Evolutionary conservation across 2,797 vertebrate species (phyloP).

Genomic region (Gymnodraco acuticeps): DNA sequence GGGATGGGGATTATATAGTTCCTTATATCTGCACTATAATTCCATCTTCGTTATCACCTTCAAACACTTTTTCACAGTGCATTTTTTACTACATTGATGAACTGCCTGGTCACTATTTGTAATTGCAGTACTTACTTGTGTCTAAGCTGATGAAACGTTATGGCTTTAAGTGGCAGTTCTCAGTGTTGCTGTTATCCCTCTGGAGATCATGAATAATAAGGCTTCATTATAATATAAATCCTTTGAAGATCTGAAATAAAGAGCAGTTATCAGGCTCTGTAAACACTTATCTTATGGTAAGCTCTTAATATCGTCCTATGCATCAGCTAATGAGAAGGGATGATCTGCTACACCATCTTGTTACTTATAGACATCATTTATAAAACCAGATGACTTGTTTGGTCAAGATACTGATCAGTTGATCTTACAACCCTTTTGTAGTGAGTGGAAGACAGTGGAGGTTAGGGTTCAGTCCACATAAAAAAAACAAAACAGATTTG

Average conservation of each 20-base stretch:
- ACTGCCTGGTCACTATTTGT: slow-evolving; percentile 5
- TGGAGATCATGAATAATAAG: slow-evolving; percentile 45
- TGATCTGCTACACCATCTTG: neutral
- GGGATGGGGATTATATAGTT: neutral
- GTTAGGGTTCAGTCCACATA: no score
- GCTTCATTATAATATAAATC: slow-evolving; percentile 39
- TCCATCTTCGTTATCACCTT: neutral
- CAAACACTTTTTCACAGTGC: neutral
- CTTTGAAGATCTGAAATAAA: slow-evolving; percentile 49
- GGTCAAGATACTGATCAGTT: neutral
- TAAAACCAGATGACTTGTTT: neutral
- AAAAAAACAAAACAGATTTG: no score
- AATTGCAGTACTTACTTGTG: neutral
- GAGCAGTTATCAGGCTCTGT: slow-evolving; percentile 32
- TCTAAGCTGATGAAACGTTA: slow-evolving; percentile 24
- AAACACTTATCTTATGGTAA: slow-evolving; percentile 36
- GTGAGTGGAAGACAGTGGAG: no score
- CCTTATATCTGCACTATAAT: neutral
- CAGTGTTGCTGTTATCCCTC: slow-evolving; percentile 29
- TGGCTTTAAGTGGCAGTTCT: slow-evolving; percentile 16
- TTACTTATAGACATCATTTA: neutral
- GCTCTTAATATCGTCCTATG: slow-evolving; percentile 21
- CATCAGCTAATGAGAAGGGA: slow-evolving; percentile 31
- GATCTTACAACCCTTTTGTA: no score
- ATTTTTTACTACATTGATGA: slow-evolving; percentile 14